phyloP scores from a whole-genome alignment of 1,140 invertebrate species.

The Drosophila elegans region DNA sequence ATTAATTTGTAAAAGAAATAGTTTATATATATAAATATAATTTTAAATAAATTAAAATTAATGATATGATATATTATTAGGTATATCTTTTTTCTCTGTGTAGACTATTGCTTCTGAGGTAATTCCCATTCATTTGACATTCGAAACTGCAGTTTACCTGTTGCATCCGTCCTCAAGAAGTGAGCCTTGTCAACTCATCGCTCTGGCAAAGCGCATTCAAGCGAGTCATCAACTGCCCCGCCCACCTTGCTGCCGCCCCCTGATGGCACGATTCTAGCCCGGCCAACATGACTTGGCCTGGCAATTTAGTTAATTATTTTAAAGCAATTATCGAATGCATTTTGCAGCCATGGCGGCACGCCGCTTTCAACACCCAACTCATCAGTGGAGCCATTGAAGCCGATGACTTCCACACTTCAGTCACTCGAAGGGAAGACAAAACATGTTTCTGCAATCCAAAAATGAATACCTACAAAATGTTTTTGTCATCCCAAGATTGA shows the following conservation, averaged over 20 bases:
- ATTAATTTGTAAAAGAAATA: too few relatives aligned
- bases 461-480: background rate
- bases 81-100: background rate
- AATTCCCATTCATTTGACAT: conserved; percentile 63
- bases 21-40: too few relatives aligned
- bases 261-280: conserved; percentile 56
- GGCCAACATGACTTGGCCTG: conserved; percentile 33
- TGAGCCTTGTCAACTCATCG: conserved; percentile 49
- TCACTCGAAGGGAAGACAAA: conserved; percentile 11
- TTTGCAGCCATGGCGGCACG: conserved; percentile 33
- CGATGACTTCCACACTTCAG: conserved; percentile 20
- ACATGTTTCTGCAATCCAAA: conserved; percentile 21
- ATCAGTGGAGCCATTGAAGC: conserved; percentile 26
- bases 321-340: conserved; percentile 64
- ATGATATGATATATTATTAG: too few relatives aligned
- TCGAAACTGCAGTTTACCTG: conserved; percentile 36
- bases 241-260: background rate
- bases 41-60: background rate
- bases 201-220: conserved; percentile 29
- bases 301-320: conserved; percentile 71
- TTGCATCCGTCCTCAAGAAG: conserved; percentile 33
- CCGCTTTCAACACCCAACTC: conserved; percentile 58
- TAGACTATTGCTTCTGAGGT: conserved; percentile 34
- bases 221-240: conserved; percentile 19
- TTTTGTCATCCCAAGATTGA: background rate